Conservation (phyloP, 2,113 vertebrate genomes). For the Carlito syrichta region DNA sequence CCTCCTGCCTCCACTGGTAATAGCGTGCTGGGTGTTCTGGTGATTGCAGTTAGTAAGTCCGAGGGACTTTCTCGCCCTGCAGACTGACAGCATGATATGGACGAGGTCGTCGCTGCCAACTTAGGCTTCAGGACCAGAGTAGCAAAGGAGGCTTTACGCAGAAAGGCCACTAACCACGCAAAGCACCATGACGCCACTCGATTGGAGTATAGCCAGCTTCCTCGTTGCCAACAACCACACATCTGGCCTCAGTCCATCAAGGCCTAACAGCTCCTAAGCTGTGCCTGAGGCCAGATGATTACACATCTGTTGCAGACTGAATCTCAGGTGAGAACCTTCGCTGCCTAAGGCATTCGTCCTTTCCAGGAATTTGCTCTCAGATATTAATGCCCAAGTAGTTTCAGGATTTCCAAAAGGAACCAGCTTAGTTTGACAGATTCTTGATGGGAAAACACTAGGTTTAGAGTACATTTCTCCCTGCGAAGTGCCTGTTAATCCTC, state of each 20-base stretch:
- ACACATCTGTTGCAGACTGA: background rate
- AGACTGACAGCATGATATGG: background rate
- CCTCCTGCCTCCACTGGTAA: background rate
- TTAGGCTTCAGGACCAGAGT: background rate
- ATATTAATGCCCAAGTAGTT: background rate
- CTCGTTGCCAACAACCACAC: background rate
- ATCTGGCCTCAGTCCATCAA: background rate
- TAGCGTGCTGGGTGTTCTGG: background rate
- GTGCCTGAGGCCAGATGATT: background rate
- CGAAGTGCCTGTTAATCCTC: background rate
- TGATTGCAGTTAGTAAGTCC: background rate
- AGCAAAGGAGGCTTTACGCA: background rate
- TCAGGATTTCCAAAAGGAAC: slow-evolving; percentile 7
- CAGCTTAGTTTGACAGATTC: background rate
- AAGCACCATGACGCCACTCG: background rate
- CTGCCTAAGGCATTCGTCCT: background rate
- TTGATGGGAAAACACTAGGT: background rate
- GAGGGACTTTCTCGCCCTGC: background rate
- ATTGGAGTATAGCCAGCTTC: background rate
- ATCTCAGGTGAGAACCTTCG: background rate
- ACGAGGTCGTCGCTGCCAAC: background rate
- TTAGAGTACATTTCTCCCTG: background rate
- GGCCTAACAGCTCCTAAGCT: background rate
- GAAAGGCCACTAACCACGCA: background rate
- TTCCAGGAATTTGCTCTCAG: background rate